Conservation (phyloP, 1,140 invertebrate genomes). For the Stenopsyche tienmushanensis region DNA sequence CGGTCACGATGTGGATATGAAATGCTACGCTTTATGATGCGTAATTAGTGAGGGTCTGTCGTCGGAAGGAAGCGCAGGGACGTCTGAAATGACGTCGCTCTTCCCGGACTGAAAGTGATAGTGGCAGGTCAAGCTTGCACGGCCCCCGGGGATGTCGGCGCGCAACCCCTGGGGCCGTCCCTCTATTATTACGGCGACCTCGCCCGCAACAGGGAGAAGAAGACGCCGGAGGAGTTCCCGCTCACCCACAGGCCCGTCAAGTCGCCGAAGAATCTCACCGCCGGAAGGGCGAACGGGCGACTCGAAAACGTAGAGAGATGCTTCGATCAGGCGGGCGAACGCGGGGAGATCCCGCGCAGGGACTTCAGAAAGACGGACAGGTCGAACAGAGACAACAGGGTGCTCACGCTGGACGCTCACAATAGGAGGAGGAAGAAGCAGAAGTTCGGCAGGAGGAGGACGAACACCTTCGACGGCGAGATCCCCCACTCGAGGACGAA, state of each 20-base stretch:
- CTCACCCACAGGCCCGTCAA: slow-evolving; percentile 10
- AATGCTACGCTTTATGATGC: too few relatives aligned
- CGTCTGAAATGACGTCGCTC: too few relatives aligned
- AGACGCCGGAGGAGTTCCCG: slow-evolving; percentile 16
- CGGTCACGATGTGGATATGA: too few relatives aligned
- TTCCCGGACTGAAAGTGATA: too few relatives aligned
- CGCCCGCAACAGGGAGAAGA: slow-evolving; percentile 27
- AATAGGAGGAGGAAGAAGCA: slow-evolving; percentile 29
- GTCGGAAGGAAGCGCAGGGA: too few relatives aligned
- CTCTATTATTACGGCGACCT: slow-evolving; percentile 55
- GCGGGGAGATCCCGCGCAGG: background rate
- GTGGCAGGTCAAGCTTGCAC: slow-evolving; percentile 32
- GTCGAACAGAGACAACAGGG: background rate
- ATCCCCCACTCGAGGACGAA: slow-evolving; percentile 4
- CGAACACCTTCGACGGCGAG: slow-evolving; percentile 37
- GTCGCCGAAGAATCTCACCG: background rate
- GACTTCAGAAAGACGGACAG: background rate
- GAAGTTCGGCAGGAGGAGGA: slow-evolving; percentile 27
- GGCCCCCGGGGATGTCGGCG: slow-evolving; percentile 40
- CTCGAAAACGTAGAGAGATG: slow-evolving; percentile 16
- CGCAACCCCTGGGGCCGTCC: slow-evolving; percentile 45
- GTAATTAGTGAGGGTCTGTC: too few relatives aligned
- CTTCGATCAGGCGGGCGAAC: background rate
- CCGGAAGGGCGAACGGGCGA: background rate
- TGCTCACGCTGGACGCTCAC: slow-evolving; percentile 13